phyloP scores from a whole-genome alignment of 2,797 vertebrate species.

The Notamacropus eugenii region DNA sequence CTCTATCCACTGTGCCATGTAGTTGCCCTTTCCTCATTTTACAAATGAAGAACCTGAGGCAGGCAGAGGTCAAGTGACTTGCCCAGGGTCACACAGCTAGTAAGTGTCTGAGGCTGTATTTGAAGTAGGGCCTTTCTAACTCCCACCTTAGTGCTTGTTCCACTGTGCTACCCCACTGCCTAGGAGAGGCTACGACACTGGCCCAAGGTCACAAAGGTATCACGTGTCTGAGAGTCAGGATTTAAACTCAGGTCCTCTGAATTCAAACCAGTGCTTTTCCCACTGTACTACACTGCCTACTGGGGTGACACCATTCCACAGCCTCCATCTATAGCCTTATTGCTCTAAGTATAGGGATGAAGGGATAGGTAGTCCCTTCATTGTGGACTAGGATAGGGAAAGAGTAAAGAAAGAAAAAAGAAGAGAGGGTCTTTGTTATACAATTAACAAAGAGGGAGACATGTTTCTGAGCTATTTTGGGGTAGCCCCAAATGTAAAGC shows the following conservation, averaged over 20 bases:
- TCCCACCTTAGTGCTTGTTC: neutral
- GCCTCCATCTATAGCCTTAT: neutral
- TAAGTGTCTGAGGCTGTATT: neutral
- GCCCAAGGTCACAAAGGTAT: neutral
- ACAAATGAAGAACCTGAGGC: neutral
- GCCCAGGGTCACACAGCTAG: no score
- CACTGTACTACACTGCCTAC: neutral
- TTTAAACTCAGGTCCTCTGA: neutral
- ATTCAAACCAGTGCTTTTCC: neutral
- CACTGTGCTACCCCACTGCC: neutral
- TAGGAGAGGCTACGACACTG: neutral
- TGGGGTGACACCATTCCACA: neutral
- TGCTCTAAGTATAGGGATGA: neutral
- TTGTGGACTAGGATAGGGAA: neutral
- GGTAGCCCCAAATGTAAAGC: neutral
- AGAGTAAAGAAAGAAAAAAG: neutral
- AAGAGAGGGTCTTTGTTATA: neutral
- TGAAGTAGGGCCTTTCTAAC: neutral
- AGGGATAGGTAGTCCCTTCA: neutral
- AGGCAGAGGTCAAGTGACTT: no score
- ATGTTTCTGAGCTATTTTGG: neutral
- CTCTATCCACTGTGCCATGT: no score
- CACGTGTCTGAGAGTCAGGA: neutral
- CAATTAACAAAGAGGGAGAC: neutral
- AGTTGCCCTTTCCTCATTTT: neutral